Base-by-base conservation (phyloP, 64 coral and sea anemone species). In the Stichodactyla mertensii region DNA sequence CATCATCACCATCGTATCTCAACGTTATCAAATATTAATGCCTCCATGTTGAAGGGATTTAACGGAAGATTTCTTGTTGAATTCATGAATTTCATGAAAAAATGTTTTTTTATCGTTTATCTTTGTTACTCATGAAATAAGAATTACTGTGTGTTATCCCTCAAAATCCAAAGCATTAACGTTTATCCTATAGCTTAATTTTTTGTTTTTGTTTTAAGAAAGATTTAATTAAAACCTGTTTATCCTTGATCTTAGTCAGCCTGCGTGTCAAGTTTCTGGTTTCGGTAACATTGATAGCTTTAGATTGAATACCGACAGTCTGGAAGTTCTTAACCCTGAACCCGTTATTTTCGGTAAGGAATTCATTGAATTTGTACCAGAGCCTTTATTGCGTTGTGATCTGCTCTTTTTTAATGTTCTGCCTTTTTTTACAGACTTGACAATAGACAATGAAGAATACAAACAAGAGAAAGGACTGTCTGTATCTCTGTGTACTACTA, bases 261-360 rank as follows among this genome's bases (percentile, higher is more conserved):
- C 90, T 18, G 90, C 78, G 58, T 92, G 90, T 60, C 77, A 60
- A 55, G 84, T 86, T 5, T 56, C 58, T 57, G 90, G 90, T 9
- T n/a, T 20, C 60, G 90, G 77, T 51, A 82, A 87, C 80, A 79
- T 92, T 16, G 90, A 92, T 58, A 87, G 57, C 57, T 67, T 92
- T 10, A 92, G 61, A 60, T 26, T 92, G 28, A 51, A 87, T 59
- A 16, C 27, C 4, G 52, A 51, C 59, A 92, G 77, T 55, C 66
- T 92, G 45, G 13, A 86, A 58, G 61, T 31, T 12, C 55, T 92
- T 62, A 87, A 70, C 51, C 84, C 78, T 11, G 90, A 92, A 64
- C 85, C 85, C 15, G 60, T 92, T 26, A 8, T 54, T 6, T 92
- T 92, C 55, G 90, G 90, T 92, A 16, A 83, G 90, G 26, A 5